Evolutionary conservation across 1,140 invertebrate species (phyloP), one percentile per base, ranked within the genome.

Genomic region (Achatina immaculata): DNA sequence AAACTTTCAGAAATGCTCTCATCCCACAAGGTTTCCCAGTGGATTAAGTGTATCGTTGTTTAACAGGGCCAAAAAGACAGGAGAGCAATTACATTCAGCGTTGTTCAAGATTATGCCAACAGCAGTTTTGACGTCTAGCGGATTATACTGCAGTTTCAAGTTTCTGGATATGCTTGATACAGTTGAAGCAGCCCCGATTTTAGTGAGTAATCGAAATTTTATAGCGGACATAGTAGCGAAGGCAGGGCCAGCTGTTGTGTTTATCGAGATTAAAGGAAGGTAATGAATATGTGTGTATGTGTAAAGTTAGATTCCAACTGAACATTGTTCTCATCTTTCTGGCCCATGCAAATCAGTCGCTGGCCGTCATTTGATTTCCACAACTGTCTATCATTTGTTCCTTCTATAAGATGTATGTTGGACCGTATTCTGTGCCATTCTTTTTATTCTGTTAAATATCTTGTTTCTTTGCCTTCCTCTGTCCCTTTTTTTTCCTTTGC

Each of bases 151-250:
- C 24, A 68, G 66, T 36, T 14, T 38, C 7, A 4, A 7, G 21
- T 68, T 36, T 40, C 66, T 40, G 34, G 36, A 68, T 14, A 36
- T 2, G 11, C 36, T 36, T 11, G 6, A 38, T 6, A 38, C 66
- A 24, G 66, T 68, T 40, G 38, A 68, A 6, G 66, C 66, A 34
- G 14, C 66, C 66, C 36, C 66, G 3, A 7, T 16, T 24, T 66
- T 6, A 24, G 45, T 48, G 16, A n/a, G 6, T 4, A 42, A 45
- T 9, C 6, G 28, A 51, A 98, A 98, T 92, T 98, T 98, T 88
- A 96, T 98, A 86, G 96, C 96, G 19, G 96, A 98, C 90, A 95
- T 97, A 19, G 96, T 97, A 0, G 95, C 95, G 45, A 92, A 94
- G 51, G 94, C 94, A 36, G 94, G 94, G 0, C 94, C 95, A 31